Percentiles rank a stretch among this genome's conserved stretches.
phyloP scores from a whole-genome alignment of 2,113 vertebrate genomes.

The Heterocephalus glaber region DNA sequence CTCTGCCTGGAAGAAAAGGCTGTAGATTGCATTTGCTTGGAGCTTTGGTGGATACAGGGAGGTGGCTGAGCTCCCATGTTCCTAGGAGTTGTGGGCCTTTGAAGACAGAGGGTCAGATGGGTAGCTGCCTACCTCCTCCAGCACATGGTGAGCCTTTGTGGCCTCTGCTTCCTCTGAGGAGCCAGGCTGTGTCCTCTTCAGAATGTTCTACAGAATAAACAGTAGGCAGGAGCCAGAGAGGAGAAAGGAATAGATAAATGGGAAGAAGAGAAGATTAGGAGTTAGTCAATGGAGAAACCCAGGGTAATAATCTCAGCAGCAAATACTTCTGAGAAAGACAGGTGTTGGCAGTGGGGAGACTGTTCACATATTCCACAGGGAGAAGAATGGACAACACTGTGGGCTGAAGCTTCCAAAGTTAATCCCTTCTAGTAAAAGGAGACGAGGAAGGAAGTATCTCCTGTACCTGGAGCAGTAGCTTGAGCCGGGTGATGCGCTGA shows the following conservation, averaged over 20 bases:
- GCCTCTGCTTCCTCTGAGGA: slow-evolving; percentile 92
- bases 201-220: slow-evolving; percentile 90
- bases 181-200: slow-evolving; percentile 92
- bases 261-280: background rate
- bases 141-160: slow-evolving; percentile 91
- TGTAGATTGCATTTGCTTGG: accelerated
- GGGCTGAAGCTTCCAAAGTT: background rate
- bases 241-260: background rate
- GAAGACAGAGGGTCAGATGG: background rate
- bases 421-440: background rate
- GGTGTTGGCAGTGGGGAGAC: background rate
- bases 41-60: background rate
- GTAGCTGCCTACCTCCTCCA: slow-evolving; percentile 90
- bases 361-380: background rate
- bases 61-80: background rate
- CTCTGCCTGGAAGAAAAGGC: background rate
- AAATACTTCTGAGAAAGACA: background rate
- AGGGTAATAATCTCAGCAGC: background rate
- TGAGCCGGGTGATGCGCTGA: slow-evolving; percentile 96
- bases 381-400: accelerated
- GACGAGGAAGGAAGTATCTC: accelerated
- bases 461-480: slow-evolving; percentile 95
- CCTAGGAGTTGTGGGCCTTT: background rate
- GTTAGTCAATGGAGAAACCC: background rate
- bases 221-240: background rate